phyloP scores from a whole-genome alignment of 2,888 invertebrate genomes.

The Ennomos fuscantarius region DNA sequence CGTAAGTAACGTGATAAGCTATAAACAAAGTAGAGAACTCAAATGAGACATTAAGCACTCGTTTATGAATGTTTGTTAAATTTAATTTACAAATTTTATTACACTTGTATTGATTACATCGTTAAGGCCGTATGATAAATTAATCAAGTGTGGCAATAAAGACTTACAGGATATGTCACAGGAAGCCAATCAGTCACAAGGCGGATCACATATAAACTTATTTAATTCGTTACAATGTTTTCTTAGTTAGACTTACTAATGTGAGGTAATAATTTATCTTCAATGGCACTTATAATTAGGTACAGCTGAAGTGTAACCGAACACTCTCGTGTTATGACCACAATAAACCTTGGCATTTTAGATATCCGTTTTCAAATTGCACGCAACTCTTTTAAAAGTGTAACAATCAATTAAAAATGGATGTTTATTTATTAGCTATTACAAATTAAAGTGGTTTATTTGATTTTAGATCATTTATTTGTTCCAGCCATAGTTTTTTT shows the following conservation, averaged over 20 bases:
- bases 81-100: not conserved
- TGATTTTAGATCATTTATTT: constrained; percentile 2
- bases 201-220: constrained; percentile 7
- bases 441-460: not conserved
- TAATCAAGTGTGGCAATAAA: constrained; percentile 4
- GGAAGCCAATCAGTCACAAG: constrained; percentile 18
- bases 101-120: not conserved
- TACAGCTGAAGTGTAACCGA: constrained; percentile 24
- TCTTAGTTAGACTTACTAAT: constrained; percentile 11
- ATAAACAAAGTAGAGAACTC: constrained; percentile 10
- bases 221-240: constrained; percentile 3
- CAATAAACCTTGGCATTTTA: constrained; percentile 69
- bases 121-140: not conserved
- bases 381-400: constrained; percentile 50
- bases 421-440: constrained; percentile 22
- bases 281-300: constrained; percentile 26
- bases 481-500: not conserved
- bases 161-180: constrained; percentile 19
- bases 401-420: constrained; percentile 53
- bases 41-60: not conserved
- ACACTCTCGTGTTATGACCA: constrained; percentile 38
- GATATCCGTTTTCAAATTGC: constrained; percentile 57
- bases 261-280: constrained; percentile 29
- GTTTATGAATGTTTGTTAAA: too few species aligned
- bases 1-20: constrained; percentile 1